A percentile compares a stretch with the other conserved stretches of the same genome.
phyloP scores from a whole-genome alignment of 2,888 invertebrate species.

The Acronicta psi region DNA sequence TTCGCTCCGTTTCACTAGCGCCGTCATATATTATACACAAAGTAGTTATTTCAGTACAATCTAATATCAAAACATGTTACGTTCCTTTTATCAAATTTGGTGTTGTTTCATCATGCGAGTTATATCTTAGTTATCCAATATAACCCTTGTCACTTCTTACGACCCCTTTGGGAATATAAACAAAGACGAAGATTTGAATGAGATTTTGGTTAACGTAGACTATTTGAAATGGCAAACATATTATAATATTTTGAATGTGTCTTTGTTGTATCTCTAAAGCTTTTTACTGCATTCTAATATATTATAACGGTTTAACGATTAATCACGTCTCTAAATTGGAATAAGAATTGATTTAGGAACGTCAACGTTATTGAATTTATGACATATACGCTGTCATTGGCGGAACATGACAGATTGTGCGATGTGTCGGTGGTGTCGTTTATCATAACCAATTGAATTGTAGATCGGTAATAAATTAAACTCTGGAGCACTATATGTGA shows the following conservation, averaged over 20 bases:
- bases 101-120: conserved; percentile 4
- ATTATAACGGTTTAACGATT: no score
- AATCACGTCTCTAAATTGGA: conserved; percentile 10
- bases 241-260: background rate
- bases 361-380: conserved; percentile 43
- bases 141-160: conserved; percentile 45
- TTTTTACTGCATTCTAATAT: background rate
- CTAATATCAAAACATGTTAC: background rate
- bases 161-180: conserved; percentile 24
- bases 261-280: no score
- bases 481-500: conserved; percentile 35
- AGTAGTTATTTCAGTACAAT: background rate
- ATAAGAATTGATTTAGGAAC: conserved; percentile 28
- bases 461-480: conserved; percentile 49
- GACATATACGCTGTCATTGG: conserved; percentile 39
- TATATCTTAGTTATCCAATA: conserved; percentile 34
- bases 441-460: conserved; percentile 46
- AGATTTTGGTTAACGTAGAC: background rate
- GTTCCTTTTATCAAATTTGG: conserved; percentile 19
- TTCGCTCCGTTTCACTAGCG: no score
- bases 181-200: background rate
- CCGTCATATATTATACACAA: no score
- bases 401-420: conserved; percentile 49
- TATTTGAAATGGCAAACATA: background rate
- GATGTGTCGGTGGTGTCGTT: conserved; percentile 38